Conservation (phyloP, 2,797 vertebrate genomes). For the Podarcis siculus region DNA sequence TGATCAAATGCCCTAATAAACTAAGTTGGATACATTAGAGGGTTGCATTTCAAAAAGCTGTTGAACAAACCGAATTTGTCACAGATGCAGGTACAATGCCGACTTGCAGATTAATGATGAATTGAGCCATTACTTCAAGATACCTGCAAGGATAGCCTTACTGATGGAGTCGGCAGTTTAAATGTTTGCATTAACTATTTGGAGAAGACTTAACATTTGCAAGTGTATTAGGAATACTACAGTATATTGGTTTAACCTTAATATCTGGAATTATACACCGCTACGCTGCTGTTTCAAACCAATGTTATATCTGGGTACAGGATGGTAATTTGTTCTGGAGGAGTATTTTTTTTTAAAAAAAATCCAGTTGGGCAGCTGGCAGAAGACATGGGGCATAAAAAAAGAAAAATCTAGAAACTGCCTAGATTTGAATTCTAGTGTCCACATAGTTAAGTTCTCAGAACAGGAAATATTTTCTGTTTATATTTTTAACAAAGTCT, state of each 20-base stretch:
- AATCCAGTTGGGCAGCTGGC: background rate
- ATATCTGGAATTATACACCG: background rate
- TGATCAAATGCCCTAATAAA: background rate
- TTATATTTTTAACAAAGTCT: background rate
- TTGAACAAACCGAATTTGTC: background rate
- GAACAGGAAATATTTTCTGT: background rate
- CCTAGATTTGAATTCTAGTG: background rate
- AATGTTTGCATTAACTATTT: slow-evolving; percentile 2
- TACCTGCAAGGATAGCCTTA: slow-evolving; percentile 37
- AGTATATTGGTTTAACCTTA: background rate
- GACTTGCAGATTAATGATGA: slow-evolving; percentile 45
- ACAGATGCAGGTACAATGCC: slow-evolving; percentile 39
- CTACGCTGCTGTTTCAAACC: background rate
- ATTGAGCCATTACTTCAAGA: slow-evolving; percentile 36
- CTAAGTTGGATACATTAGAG: background rate
- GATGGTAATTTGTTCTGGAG: background rate
- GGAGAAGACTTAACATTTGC: background rate
- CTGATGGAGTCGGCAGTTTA: background rate
- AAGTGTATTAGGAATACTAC: background rate
- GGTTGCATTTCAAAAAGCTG: background rate
- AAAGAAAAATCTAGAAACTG: background rate
- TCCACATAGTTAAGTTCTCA: background rate
- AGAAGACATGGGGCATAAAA: background rate
- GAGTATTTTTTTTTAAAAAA: background rate
- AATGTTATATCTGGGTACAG: background rate